A percentile compares a stretch with the other conserved stretches of the same genome.
Conservation (phyloP, 2,113 vertebrate species). For the Corythornis madagascariensis region DNA sequence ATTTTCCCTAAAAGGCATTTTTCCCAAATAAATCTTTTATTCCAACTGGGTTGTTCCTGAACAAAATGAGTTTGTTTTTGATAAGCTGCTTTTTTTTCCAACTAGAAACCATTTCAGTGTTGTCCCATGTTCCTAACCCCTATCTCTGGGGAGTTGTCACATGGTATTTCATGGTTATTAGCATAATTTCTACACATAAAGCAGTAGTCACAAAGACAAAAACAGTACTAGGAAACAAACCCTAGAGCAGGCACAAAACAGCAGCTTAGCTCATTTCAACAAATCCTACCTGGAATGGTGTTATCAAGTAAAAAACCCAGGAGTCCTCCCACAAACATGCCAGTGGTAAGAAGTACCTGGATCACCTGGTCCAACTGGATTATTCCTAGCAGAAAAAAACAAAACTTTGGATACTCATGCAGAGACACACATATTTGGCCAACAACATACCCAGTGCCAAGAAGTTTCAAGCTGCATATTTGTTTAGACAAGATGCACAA, state of each 20-base stretch:
- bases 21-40: not conserved
- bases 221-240: not conserved
- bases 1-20: not conserved
- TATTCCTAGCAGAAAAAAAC: slow-evolving; percentile 78
- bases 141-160: not conserved
- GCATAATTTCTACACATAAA: not conserved
- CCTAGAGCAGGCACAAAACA: not conserved
- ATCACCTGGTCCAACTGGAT: slow-evolving; percentile 89
- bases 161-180: not conserved
- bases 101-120: not conserved
- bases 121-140: not conserved
- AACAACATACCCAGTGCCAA: not conserved
- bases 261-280: not conserved
- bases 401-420: not conserved
- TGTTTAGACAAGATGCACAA: not conserved
- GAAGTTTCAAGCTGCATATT: not conserved
- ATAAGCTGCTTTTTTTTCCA: not conserved
- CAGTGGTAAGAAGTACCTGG: slow-evolving; percentile 92
- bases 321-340: slow-evolving; percentile 95
- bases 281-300: slow-evolving; percentile 89
- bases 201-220: not conserved
- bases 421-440: not conserved
- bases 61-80: not conserved
- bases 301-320: slow-evolving; percentile 93
- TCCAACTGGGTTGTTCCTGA: not conserved